A percentile compares a stretch with the other conserved stretches of the same genome.
phyloP scores from a whole-genome alignment of 2,888 invertebrate species.

The Branchellion lobata region DNA sequence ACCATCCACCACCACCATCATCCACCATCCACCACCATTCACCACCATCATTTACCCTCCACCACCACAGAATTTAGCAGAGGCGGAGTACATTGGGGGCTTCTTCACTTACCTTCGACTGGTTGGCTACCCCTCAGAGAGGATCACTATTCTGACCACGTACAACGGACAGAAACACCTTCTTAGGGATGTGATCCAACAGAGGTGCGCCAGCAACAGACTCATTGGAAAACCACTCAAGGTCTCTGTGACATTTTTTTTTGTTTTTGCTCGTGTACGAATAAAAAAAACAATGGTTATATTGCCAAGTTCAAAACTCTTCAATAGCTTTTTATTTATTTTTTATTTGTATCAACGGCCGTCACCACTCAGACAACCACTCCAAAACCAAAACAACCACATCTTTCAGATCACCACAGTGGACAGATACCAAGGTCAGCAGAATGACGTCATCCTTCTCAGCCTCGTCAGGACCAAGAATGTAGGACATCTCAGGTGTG shows the following conservation, averaged over 20 bases:
- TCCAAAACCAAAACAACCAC: too few relatives aligned
- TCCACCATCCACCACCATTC: too few relatives aligned
- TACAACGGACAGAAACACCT: constrained; percentile 99
- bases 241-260: constrained; percentile 54
- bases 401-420: constrained; percentile 73
- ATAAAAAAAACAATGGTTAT: not conserved
- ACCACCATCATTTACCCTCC: too few relatives aligned
- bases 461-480: constrained; percentile 92
- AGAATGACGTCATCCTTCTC: constrained; percentile 95
- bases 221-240: constrained; percentile 74
- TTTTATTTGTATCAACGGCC: too few relatives aligned
- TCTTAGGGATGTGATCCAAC: constrained; percentile 87
- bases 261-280: not conserved
- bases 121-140: constrained; percentile 90
- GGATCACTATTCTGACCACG: constrained; percentile 94
- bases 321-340: too few relatives aligned
- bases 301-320: not conserved
- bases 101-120: constrained; percentile 97
- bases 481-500: constrained; percentile 80
- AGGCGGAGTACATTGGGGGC: constrained; percentile 86
- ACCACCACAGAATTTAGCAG: constrained; percentile 70
- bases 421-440: constrained; percentile 98
- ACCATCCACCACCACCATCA: too few relatives aligned
- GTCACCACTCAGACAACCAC: too few relatives aligned
- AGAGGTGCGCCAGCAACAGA: constrained; percentile 87